Evolutionary conservation across 2,113 vertebrate genomes (phyloP), one percentile per base, ranked within the genome.

Genomic region (Myxocyprinus asiaticus): DNA sequence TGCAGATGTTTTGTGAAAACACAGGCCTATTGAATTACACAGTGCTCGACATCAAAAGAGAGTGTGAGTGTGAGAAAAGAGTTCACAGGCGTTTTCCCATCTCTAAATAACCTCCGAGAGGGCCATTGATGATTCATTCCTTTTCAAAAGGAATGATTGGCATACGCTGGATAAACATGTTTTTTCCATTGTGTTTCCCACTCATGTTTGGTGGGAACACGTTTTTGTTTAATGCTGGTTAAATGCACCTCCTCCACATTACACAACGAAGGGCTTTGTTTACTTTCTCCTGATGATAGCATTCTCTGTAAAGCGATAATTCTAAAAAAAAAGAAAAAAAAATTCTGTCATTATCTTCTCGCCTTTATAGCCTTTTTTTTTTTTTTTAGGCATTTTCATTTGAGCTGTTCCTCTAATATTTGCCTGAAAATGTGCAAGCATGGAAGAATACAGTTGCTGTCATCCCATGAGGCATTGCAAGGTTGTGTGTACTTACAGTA

Each of bases 1-100:
- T 90, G 90, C 89, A 90, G 91, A 93, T 89, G 89, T 91, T 90
- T 82, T 90, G 87, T 87, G 86, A 90, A 85, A 92, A 91, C 85
- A 85, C 87, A 84, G 87, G 87, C 89, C 87, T 93, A 92, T 93
- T 90, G 89, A 84, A 88, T 92, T 92, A 88, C 90, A 89, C 88
- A 89, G 86, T 88, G 74, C 76, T 71, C 65, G 2, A 89, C 87
- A 88, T 90, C 88, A 90, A 88, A 90, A 82, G 87, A 67, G 80
- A 12, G 47, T 78, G 77, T 33, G 77, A 63, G 81, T 80, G 78
- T 66, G 67, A 72, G 65, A 56, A 71, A 45, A 43, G 47, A 51
- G 14, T 80, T 66, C 61, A 65, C 42, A 55, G 62, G 62, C 65
- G 9, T 68, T 79, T 76, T 61, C 77, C 73, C 47, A 9, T 72